These are phyloP conservation scores for Xiphophorus couchianus DNA, from an alignment of 2,113 vertebrate genomes.

Conservation along the genomic window DNA sequence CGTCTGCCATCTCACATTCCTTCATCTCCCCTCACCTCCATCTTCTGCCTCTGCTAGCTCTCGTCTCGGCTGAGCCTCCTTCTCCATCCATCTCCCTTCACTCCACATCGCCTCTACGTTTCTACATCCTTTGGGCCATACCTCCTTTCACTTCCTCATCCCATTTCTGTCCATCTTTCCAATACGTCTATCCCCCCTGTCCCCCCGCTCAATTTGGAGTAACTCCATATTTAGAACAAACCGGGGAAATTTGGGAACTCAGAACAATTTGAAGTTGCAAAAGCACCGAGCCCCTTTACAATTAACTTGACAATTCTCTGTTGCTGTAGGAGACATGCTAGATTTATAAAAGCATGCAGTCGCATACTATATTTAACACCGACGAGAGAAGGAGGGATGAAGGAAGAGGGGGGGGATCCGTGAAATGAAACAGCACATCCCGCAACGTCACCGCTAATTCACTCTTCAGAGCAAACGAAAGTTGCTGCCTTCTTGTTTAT, in stretches of 20 bases:
- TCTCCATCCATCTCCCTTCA: conserved; percentile 22
- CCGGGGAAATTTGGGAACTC: background rate
- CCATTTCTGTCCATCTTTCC: background rate
- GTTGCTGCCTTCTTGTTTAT: conserved; percentile 52
- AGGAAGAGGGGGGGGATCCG: background rate
- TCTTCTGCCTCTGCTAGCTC: conserved; percentile 51
- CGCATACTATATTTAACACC: conserved; percentile 2
- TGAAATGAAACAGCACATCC: conserved; percentile 18
- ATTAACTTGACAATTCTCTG: conserved; percentile 6
- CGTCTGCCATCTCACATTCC: conserved; percentile 44
- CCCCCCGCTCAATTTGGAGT: background rate
- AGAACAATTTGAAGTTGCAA: background rate
- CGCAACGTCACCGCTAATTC: conserved; percentile 47
- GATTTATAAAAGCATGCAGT: background rate
- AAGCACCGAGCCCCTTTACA: background rate
- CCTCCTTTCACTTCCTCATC: background rate
- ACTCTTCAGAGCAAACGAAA: conserved; percentile 47
- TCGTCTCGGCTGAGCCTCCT: conserved; percentile 35
- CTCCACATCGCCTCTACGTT: background rate
- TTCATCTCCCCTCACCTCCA: conserved; percentile 56
- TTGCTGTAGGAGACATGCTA: background rate
- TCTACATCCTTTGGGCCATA: background rate
- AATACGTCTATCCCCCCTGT: too few species aligned
- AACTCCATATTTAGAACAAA: conserved; percentile 1
- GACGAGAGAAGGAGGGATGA: background rate